Evolutionary conservation across 2,797 vertebrate genomes (phyloP), one percentile per base, ranked within the genome.

Genomic region (Argentina silus): DNA sequence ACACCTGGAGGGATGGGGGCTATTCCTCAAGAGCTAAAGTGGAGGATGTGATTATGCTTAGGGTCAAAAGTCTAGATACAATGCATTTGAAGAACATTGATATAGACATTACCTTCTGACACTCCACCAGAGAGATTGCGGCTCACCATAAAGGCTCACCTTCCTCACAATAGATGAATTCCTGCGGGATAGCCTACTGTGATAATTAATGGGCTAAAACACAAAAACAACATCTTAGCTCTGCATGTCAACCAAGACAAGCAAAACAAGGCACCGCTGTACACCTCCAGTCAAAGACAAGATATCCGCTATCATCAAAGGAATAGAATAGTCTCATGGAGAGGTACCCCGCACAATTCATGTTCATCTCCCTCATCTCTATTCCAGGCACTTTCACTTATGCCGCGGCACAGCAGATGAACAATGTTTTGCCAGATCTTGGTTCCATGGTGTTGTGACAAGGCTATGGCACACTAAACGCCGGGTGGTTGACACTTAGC

Each of bases 1-100:
- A 79, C 76, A 73, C 83, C 83, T 82, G 53, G 6, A 74, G 53
- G 66, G 69, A 80, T 68, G 77, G 55, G 7, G 17, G 72, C 68
- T 44, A 70, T 36, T 75, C 70, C 75, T 68, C 61, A 48, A 79
- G 56, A 63, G 73, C 73, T 86, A 44, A 12, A 67, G 27, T 36
- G 27, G 27, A 36, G 27, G 4, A 4, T 36, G 27, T 36, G 4
- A 36, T 36, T 2, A 36, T 36, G 4, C 27, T 36, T 36, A 36
- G 27, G 27, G 27, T 36, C 27, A 36, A 4, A 36, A 36, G 27
- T 4, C 27, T 36, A n/a, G n/a, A n/a, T n/a, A 36, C 27, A 36
- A 36, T 36, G 27, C 27, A 36, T 36, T 36, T 36, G 27, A 36
- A 36, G 27, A 36, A 36, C 27, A 36, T 1, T 36, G 27, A 36